phyloP scores from a whole-genome alignment of 2,888 invertebrate genomes.

The Pinctada fucata region DNA sequence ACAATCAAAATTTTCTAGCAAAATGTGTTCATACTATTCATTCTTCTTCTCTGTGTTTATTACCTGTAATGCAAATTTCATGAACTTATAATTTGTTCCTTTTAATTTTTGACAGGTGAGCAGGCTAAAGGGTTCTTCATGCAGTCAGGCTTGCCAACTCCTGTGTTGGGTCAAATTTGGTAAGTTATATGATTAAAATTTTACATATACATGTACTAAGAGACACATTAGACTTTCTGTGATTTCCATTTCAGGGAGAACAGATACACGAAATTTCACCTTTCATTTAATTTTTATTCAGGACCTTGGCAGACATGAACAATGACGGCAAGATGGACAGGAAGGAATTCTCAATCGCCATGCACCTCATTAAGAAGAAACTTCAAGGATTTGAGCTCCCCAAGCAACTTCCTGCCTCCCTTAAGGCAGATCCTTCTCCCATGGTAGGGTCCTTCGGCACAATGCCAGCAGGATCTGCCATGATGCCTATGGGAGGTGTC shows the following conservation, averaged over 20 bases:
- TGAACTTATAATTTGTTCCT: background rate
- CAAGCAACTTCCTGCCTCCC: conserved; percentile 86
- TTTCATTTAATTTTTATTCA: conserved; percentile 41
- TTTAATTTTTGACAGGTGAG: conserved; percentile 64
- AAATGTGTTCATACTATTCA: no score
- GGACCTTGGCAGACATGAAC: conserved; percentile 76
- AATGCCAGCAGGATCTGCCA: conserved; percentile 49
- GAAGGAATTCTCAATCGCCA: conserved; percentile 77
- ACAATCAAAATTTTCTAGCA: no score
- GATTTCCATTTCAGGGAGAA: background rate
- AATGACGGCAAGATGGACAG: conserved; percentile 77
- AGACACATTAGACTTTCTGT: background rate
- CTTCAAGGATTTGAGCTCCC: conserved; percentile 94
- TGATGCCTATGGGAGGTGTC: conserved; percentile 51
- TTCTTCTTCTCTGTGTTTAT: no score
- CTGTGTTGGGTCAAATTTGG: conserved; percentile 76
- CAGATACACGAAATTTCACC: no score
- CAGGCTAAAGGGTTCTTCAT: conserved; percentile 76
- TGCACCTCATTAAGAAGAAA: conserved; percentile 82
- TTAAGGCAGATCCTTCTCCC: conserved; percentile 75
- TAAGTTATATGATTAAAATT: conserved; percentile 46
- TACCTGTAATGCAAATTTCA: no score
- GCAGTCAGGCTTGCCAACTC: conserved; percentile 74
- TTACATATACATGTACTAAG: background rate
- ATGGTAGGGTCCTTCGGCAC: conserved; percentile 66